Evolutionary conservation across 2,113 vertebrate genomes (phyloP), one percentile per base, ranked within the genome.

Genomic region (Gnathonemus longibarbis): DNA sequence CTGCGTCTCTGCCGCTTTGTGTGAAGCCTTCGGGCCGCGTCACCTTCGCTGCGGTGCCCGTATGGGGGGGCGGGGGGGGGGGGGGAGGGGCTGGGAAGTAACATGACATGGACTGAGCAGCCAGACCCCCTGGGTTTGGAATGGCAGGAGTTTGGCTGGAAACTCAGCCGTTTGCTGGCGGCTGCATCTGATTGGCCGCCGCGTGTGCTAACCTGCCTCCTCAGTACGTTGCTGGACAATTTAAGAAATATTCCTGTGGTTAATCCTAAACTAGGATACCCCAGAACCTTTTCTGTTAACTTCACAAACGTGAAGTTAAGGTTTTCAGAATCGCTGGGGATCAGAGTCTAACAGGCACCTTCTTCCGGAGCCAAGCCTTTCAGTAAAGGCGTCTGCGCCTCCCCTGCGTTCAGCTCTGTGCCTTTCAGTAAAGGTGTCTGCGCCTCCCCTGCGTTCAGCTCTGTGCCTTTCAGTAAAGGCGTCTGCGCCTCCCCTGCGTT

Each of bases 321-420:
- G 49, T 84, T 46, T 84, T 84, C 17, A 1, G 21, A 48, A 11
- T 24, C 21, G 19, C 45, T 19, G 39, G 2, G 83, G 83, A 48
- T 48, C 83, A n/a, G 83, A 45, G 42, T 84, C 39, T 84, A 84
- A n/a, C 42, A 84, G 83, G 17, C 9, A 6, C 7, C 10, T 0
- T 48, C 10, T 19, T 8, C 3, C 19, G 3, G 8, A 48, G 45
- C 21, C 8, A 2, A n/a, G 39, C 8, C 39, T 5, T 4, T 84
- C 39, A 11, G 80, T 24, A 58, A 56, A 11, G 52, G 27, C 24
- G 31, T 7, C 17, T 24, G 56, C 10, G 15, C 8, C 9, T 27
- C 52, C 52, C 10, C 27, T 88, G 88, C 90, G 90, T 91, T 93
- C 90, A 91, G 80, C 90, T 88, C 89, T 85, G 39, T 39, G 39